Evolutionary conservation across 2,113 vertebrate species (phyloP).

Genomic region (Anhinga anhinga): DNA sequence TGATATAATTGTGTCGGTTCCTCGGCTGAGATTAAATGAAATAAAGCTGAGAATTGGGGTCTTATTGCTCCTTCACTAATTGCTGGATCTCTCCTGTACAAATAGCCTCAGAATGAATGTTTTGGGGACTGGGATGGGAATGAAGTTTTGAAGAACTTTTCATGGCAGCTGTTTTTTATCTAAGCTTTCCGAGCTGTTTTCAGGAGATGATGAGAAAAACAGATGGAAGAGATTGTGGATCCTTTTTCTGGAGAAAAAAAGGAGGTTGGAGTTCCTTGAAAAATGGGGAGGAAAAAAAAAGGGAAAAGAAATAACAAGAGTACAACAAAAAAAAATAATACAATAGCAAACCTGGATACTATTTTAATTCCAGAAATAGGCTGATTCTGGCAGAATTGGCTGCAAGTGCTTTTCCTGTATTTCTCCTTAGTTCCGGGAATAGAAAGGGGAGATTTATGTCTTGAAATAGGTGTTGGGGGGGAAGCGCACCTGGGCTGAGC

Average conservation of each 20-base stretch:
- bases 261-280: background rate
- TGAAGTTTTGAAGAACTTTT: background rate
- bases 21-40: background rate
- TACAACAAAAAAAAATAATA: background rate
- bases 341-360: background rate
- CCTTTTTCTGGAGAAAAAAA: background rate
- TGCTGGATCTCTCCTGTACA: background rate
- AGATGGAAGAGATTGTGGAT: background rate
- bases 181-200: background rate
- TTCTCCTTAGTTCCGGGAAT: background rate
- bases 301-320: background rate
- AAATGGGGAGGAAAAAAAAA: background rate
- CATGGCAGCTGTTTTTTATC: background rate
- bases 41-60: background rate
- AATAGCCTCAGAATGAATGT: background rate
- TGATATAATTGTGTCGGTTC: background rate
- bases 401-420: background rate
- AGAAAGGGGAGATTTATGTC: background rate
- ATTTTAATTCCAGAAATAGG: background rate
- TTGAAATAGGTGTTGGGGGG: background rate
- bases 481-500: background rate
- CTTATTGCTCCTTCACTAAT: fast-evolving
- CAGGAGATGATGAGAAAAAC: background rate
- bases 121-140: background rate
- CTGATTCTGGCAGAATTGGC: background rate